Percentiles rank a stretch among this genome's conserved stretches.
Conservation (phyloP, 2,797 vertebrate genomes). For the Paedocypris micromegethes region DNA sequence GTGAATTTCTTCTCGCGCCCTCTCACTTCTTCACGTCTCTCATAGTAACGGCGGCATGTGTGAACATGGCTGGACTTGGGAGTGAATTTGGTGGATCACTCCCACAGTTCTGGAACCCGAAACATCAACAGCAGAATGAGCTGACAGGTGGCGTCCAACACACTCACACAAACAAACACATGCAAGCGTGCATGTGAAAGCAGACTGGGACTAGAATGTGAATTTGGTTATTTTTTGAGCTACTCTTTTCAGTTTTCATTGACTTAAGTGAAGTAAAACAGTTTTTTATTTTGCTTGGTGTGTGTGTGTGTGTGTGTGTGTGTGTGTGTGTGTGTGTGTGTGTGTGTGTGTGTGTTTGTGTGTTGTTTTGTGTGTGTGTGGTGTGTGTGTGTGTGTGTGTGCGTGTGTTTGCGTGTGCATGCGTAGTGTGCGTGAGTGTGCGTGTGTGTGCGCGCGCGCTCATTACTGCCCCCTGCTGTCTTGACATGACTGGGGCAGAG, state of each 20-base stretch:
- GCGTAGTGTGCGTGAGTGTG: no score
- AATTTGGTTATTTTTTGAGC: neutral
- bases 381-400: no score
- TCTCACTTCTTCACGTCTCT: conserved; percentile 10
- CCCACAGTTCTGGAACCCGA: conserved; percentile 32
- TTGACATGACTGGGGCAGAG: conserved; percentile 15
- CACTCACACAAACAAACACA: conserved; percentile 21
- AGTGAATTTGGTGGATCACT: conserved; percentile 25
- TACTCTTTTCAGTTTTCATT: conserved; percentile 2
- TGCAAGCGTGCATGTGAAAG: conserved; percentile 11
- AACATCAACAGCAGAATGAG: conserved; percentile 43
- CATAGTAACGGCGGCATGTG: conserved; percentile 25
- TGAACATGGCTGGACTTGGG: conserved; percentile 26
- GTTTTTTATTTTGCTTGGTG: neutral
- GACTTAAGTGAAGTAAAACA: neutral
- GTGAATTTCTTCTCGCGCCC: conserved; percentile 2
- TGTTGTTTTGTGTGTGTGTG: neutral
- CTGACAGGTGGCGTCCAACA: conserved; percentile 35
- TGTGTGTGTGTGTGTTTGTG: neutral
- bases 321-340: neutral
- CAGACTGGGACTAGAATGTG: conserved; percentile 23
- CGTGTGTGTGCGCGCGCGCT: neutral
- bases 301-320: neutral
- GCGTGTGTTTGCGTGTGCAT: neutral
- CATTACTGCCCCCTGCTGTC: conserved; percentile 28